Evolutionary conservation across 2,888 invertebrate species (phyloP), one percentile per base, ranked within the genome.

Genomic region (Cotesia congregata): DNA sequence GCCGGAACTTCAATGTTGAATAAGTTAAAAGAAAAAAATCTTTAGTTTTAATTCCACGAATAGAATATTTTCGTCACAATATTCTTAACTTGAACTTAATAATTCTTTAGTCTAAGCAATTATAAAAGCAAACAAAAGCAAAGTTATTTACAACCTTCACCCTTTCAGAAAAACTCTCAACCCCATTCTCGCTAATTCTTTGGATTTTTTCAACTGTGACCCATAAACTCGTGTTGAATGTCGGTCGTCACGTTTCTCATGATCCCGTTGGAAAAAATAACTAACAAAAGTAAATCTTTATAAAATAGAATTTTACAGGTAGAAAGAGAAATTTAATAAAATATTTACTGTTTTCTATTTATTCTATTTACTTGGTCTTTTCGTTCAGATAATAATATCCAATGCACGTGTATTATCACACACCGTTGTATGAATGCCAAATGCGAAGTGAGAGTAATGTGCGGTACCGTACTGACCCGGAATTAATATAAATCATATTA

Each of bases 71-170:
- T 30, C 3, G 3, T 30, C 30, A 30, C 30, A 30, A 30, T 30
- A 30, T 30, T 30, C 30, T 30, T 30, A 30, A 30, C 30, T 30
- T 30, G 3, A 30, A 30, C 0, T 30, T 30, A 30, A 30, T 30
- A 30, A 30, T 30, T 30, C 30, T 30, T 30, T 3, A 30, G 30
- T 30, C 30, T 30, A 30, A 30, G 30, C 30, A 30, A 30, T 30
- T 30, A 30, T 30, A 30, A 30, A 30, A 30, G 30, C 30, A 30
- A 30, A 30, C 30, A 30, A 30, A 30, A 50, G 12, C 50, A 50
- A 50, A 50, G 50, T 50, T 50, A 50, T 50, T 50, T 50, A 50
- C 50, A 50, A 50, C 50, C 50, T 50, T 50, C 50, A 50, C 50
- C 6, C 50, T 50, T 12, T 12, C 12, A 50, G 9, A 12, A 3